phyloP scores from a whole-genome alignment of 2,797 vertebrate genomes.

The Huso huso region DNA sequence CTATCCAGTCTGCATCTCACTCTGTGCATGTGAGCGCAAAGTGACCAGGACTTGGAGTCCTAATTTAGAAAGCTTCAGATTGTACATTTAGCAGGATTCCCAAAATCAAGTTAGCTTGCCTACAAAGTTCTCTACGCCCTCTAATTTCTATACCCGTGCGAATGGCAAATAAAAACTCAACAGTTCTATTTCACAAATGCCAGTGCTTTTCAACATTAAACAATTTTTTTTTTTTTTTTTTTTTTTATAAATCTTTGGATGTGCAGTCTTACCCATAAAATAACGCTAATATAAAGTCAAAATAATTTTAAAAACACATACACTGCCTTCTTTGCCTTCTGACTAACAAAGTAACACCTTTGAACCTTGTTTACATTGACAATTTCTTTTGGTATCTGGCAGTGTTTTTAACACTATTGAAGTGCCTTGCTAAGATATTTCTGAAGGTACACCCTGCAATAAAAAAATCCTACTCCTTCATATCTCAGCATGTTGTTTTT shows the following conservation, averaged over 20 bases:
- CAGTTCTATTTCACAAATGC: conserved; percentile 76
- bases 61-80: conserved; percentile 51
- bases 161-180: conserved; percentile 68
- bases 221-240: conserved; percentile 55
- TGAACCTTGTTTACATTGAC: conserved; percentile 66
- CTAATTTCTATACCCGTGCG: conserved; percentile 71
- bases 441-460: conserved; percentile 70
- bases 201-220: conserved; percentile 77
- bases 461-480: conserved; percentile 61
- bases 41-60: conserved; percentile 50
- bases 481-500: conserved; percentile 56
- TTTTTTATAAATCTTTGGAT: conserved; percentile 81
- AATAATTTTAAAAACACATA: conserved; percentile 66
- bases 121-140: conserved; percentile 55
- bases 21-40: conserved; percentile 47
- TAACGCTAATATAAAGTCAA: conserved; percentile 69
- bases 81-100: conserved; percentile 64
- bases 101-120: conserved; percentile 65
- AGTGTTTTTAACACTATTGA: conserved; percentile 83
- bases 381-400: conserved; percentile 75
- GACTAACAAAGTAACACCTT: conserved; percentile 69
- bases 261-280: conserved; percentile 76
- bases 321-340: conserved; percentile 72
- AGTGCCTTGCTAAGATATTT: conserved; percentile 73
- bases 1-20: conserved; percentile 46